A percentile compares a stretch with the other conserved stretches of the same genome.
These are phyloP conservation scores for Morone chrysops DNA, from an alignment of 2,113 vertebrate species.

Conservation along the genomic window DNA sequence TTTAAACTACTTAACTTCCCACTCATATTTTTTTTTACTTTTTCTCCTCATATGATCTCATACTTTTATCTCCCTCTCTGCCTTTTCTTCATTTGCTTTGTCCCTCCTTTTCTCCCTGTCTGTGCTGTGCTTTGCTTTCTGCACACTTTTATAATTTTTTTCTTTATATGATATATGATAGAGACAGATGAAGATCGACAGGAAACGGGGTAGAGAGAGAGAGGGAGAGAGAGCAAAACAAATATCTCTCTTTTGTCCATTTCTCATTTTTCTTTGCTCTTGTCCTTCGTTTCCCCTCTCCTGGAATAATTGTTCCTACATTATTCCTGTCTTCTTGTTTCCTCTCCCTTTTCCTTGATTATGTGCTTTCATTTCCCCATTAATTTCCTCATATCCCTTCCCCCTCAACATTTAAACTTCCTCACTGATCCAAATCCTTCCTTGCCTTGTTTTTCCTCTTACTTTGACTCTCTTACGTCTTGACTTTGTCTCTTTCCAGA, in stretches of 20 bases:
- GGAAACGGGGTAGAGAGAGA: too few species aligned
- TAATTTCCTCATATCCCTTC: background rate
- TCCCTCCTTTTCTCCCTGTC: constrained; percentile 10
- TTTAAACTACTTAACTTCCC: constrained; percentile 50
- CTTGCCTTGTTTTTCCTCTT: background rate
- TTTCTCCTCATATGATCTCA: constrained; percentile 20
- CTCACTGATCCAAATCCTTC: background rate
- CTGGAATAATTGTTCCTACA: background rate
- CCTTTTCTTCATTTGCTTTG: background rate
- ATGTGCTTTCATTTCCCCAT: background rate
- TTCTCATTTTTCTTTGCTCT: background rate
- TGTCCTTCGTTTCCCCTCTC: background rate
- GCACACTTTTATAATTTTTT: background rate
- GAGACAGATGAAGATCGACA: too few species aligned
- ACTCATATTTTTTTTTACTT: constrained; percentile 42
- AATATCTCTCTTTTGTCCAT: background rate
- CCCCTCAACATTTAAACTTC: background rate
- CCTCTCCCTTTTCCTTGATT: background rate
- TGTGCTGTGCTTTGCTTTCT: background rate
- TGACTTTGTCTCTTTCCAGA: constrained; percentile 79
- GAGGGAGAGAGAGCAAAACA: too few species aligned
- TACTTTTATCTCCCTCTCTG: background rate
- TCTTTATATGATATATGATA: too few species aligned
- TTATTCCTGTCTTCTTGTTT: background rate
- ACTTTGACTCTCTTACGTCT: too few species aligned